Conservation (phyloP, 2,113 vertebrate species). For the Toxostoma redivivum region DNA sequence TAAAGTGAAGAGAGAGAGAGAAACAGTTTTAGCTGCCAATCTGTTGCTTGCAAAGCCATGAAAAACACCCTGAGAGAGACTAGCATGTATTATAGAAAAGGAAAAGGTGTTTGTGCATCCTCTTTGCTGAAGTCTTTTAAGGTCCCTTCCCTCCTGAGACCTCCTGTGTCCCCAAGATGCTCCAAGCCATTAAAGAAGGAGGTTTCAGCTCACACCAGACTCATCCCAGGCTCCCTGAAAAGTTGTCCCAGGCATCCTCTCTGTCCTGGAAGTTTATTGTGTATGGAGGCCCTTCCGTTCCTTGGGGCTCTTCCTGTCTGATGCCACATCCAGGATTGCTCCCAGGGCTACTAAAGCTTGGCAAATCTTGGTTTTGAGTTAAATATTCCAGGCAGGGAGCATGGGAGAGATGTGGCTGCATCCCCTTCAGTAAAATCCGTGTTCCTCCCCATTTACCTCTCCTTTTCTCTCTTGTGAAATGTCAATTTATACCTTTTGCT, state of each 20-base stretch:
- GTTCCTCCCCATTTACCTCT: background rate
- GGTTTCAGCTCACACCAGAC: background rate
- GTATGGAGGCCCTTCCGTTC: background rate
- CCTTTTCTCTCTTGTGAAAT: background rate
- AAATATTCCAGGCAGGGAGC: background rate
- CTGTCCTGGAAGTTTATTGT: background rate
- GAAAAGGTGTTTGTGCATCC: background rate
- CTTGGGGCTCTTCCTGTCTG: background rate
- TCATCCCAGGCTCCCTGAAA: background rate
- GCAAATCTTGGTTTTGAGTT: background rate
- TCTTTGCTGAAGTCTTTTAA: background rate
- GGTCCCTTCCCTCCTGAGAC: background rate
- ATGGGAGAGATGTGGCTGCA: background rate
- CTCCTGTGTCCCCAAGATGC: background rate
- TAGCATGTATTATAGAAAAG: background rate
- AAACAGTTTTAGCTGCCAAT: conserved; percentile 20
- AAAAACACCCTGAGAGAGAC: background rate
- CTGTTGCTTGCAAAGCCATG: conserved; percentile 22
- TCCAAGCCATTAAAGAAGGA: background rate
- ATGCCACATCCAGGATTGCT: background rate
- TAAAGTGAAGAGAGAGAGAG: background rate
- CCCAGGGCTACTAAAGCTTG: background rate
- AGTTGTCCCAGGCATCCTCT: background rate
- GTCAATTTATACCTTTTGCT: background rate
- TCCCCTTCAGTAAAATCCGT: accelerated